phyloP scores from a whole-genome alignment of 2,797 vertebrate species.

The Diceros bicornis region DNA sequence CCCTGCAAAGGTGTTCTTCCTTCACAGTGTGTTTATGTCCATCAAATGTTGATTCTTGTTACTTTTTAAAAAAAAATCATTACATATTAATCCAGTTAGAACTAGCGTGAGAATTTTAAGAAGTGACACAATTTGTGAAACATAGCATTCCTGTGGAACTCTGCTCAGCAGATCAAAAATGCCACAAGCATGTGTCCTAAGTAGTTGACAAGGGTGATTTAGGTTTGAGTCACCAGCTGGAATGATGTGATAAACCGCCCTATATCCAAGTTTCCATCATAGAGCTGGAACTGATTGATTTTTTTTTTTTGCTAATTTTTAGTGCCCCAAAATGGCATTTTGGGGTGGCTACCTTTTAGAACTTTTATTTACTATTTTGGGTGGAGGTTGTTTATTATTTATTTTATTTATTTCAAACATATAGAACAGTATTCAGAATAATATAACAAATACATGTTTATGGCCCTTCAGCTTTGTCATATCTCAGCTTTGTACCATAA shows the following conservation, averaged over 20 bases:
- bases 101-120: neutral
- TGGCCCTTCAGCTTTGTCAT: neutral
- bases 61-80: neutral
- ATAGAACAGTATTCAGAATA: neutral
- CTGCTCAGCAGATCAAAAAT: neutral
- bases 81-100: neutral
- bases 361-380: neutral
- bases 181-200: neutral
- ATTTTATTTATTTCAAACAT: neutral
- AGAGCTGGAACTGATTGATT: neutral
- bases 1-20: neutral
- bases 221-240: neutral
- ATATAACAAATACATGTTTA: neutral
- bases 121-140: neutral
- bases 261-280: neutral
- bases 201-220: neutral
- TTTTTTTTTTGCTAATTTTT: neutral
- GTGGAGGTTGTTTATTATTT: neutral
- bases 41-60: neutral
- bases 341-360: neutral
- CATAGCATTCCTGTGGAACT: neutral
- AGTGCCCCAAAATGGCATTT: neutral
- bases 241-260: neutral
- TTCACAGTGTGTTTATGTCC: neutral
- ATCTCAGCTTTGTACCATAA: neutral